phyloP scores from a whole-genome alignment of 2,888 invertebrate genomes.

The Ormyrus labotus region DNA sequence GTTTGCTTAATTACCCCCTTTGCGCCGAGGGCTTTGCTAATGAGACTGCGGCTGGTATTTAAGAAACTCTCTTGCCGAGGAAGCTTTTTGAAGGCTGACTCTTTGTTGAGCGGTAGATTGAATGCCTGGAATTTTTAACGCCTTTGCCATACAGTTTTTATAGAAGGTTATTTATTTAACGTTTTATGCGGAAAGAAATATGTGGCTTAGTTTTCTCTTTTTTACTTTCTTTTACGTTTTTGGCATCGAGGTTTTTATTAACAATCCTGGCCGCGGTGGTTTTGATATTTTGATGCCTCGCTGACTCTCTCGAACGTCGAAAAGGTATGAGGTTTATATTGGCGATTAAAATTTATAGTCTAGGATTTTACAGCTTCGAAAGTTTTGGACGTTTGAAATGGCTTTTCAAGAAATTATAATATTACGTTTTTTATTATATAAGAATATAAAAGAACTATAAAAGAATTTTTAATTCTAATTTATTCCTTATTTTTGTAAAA shows the following conservation, averaged over 20 bases:
- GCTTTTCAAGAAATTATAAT: slow-evolving; percentile 15
- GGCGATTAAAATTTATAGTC: slow-evolving; percentile 46
- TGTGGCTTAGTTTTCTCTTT: background rate
- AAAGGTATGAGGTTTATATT: slow-evolving; percentile 30
- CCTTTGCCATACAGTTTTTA: too few species aligned
- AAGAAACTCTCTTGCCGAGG: too few species aligned
- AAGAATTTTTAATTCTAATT: background rate
- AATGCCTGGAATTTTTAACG: too few species aligned
- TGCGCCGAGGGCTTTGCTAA: too few species aligned
- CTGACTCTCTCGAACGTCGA: slow-evolving; percentile 23
- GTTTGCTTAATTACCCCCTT: too few species aligned
- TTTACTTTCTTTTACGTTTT: slow-evolving; percentile 19
- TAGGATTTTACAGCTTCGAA: slow-evolving; percentile 33
- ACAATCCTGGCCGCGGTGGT: slow-evolving; percentile 5
- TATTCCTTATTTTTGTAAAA: background rate
- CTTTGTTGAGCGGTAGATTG: too few species aligned
- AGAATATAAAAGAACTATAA: background rate
- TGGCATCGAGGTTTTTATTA: slow-evolving; percentile 23
- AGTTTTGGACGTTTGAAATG: slow-evolving; percentile 37
- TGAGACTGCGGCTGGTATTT: too few species aligned
- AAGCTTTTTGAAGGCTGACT: too few species aligned
- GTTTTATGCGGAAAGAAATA: too few species aligned
- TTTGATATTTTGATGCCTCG: slow-evolving; percentile 37
- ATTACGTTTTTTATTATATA: slow-evolving; percentile 9
- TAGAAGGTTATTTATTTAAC: too few species aligned